Evolutionary conservation across 2,113 vertebrate genomes (phyloP).

Genomic region (Lipotes vexillifer): DNA sequence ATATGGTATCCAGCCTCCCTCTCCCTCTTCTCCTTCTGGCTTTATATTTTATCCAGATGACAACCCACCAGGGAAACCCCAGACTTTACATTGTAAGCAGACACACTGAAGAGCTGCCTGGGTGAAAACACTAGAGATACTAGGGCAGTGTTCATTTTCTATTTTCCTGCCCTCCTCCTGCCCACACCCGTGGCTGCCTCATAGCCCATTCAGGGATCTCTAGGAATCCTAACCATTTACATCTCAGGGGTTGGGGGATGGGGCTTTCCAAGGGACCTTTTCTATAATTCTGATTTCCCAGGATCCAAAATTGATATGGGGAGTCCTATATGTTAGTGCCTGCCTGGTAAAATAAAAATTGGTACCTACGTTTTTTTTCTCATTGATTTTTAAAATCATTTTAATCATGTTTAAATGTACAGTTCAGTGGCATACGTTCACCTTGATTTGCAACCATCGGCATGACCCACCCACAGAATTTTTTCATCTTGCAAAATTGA

Average conservation of each 20-base stretch:
- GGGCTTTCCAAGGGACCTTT: neutral
- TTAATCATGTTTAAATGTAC: neutral
- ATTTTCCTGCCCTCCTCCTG: too few species aligned
- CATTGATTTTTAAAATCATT: neutral
- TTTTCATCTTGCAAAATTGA: neutral
- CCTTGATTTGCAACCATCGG: neutral
- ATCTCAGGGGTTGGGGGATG: neutral
- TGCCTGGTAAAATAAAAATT: neutral
- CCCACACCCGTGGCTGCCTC: neutral
- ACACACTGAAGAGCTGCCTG: neutral
- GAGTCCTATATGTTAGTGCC: neutral
- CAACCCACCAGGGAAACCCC: neutral
- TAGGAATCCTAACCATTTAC: neutral
- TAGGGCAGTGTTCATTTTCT: neutral
- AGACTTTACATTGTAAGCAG: neutral
- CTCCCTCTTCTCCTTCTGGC: neutral
- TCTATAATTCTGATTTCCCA: neutral
- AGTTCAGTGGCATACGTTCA: neutral
- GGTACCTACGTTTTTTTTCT: neutral
- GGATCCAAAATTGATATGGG: neutral
- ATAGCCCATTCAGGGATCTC: neutral
- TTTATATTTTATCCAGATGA: neutral
- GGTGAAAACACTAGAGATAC: neutral
- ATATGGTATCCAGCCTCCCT: neutral
- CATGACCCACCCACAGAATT: neutral